Evolutionary conservation across 2,888 invertebrate species (phyloP).

Genomic region (Nephrotoma guestfalica): DNA sequence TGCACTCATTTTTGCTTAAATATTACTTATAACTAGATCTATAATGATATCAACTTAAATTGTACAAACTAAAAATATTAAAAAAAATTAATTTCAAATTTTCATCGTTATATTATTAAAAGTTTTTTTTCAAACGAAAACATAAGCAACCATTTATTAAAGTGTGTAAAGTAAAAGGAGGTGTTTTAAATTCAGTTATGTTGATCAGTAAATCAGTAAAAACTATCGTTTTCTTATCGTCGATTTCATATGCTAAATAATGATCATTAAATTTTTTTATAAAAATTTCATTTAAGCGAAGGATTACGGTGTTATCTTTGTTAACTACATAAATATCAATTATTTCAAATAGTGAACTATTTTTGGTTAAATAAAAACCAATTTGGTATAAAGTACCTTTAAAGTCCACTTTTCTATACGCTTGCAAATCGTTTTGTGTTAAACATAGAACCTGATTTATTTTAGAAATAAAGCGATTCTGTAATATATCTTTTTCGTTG

Average conservation of each 20-base stretch:
- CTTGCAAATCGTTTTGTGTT: too few relatives aligned
- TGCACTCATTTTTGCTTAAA: too few relatives aligned
- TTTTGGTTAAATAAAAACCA: background rate
- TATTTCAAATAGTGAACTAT: background rate
- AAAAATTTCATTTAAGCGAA: background rate
- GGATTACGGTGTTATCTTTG: background rate
- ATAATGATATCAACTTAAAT: too few relatives aligned
- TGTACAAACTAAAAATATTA: too few relatives aligned
- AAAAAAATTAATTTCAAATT: background rate
- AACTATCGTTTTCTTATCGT: background rate
- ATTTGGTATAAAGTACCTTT: background rate
- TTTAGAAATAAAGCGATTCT: too few relatives aligned
- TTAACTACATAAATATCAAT: too few relatives aligned
- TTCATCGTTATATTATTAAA: background rate
- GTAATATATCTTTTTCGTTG: too few relatives aligned
- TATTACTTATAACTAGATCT: too few relatives aligned
- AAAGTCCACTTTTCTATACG: too few relatives aligned
- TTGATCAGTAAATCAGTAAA: background rate
- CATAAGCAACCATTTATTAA: background rate
- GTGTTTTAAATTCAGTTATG: background rate
- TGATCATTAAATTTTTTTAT: background rate
- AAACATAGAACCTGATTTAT: too few relatives aligned
- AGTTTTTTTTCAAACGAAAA: background rate
- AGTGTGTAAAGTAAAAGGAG: background rate
- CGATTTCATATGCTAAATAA: background rate